phyloP scores from a whole-genome alignment of 2,797 vertebrate genomes.

The Leuciscus waleckii region DNA sequence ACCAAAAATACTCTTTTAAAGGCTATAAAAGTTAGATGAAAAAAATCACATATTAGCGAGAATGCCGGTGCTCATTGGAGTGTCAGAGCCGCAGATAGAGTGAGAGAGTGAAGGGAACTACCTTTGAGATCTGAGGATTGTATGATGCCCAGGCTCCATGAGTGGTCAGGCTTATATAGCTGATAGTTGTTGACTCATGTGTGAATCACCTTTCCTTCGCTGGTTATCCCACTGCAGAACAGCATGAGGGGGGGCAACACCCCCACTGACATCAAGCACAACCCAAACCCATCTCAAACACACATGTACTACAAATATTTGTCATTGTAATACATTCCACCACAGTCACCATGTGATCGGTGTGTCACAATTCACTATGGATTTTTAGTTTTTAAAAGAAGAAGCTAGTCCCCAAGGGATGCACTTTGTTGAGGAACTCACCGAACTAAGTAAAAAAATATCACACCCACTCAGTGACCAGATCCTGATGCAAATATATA shows the following conservation, averaged over 20 bases:
- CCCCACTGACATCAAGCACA: slow-evolving; percentile 51
- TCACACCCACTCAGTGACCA: slow-evolving; percentile 4
- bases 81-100: not conserved
- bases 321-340: slow-evolving; percentile 1
- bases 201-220: slow-evolving; percentile 77
- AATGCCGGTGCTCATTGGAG: not conserved
- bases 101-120: slow-evolving; percentile 65
- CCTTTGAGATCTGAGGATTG: slow-evolving; percentile 70
- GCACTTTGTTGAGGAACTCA: slow-evolving; percentile 1
- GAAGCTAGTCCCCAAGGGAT: not conserved
- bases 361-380: not conserved
- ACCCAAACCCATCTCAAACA: slow-evolving; percentile 10
- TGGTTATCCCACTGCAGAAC: slow-evolving; percentile 46
- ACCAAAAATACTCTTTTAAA: not conserved
- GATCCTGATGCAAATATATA: not conserved
- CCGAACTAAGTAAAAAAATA: not conserved
- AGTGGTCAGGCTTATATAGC: slow-evolving; percentile 75
- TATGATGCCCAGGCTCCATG: slow-evolving; percentile 72
- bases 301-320: slow-evolving; percentile 10
- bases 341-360: not conserved
- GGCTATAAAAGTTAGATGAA: not conserved
- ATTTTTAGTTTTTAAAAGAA: slow-evolving; percentile 10
- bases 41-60: not conserved
- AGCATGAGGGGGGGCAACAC: slow-evolving; percentile 31
- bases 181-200: slow-evolving; percentile 80